Base-by-base conservation (phyloP, 1,140 invertebrate species). In the Drosophila insularis region DNA sequence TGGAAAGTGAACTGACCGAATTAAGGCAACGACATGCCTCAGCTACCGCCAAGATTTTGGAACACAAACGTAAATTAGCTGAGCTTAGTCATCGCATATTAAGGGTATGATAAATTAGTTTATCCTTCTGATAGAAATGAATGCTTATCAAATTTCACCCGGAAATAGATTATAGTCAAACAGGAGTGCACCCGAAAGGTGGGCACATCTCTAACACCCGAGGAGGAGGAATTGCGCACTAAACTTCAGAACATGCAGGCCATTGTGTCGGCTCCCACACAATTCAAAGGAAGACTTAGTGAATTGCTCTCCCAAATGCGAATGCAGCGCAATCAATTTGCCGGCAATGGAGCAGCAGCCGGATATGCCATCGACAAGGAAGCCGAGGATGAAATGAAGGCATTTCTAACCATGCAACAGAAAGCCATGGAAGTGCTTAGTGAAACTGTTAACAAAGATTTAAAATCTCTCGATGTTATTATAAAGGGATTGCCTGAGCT, bases 211-310 rank as follows among this genome's bases (percentile, higher is more conserved):
- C 93, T 99, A 11, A 95, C 96, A 81, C 96, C 96, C 0, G 97
- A 98, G 76, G 98, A 99, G 92, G 98, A 99, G 93, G 94, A 95
- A 13, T 91, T 98, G 14, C 94, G 96, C 53, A 96, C 96, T 14
- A 95, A 96, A 79, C 93, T 99, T 10, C 97, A 98, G 92, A 94
- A 95, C 55, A 94, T 98, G 91, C 95, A 97, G 60, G 94, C 95
- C 0, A 96, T 98, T 86, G 94, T 99, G 2, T 96, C 97, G 73
- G 95, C 97, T 10, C 98, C 98, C 10, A 98, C 97, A 58, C 96
- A 98, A 84, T 98, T 97, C 80, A 98, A 98, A 95, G 96, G 97
- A 40, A 95, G 97, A 72, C 94, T 99, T 31, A 98, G 97, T 90
- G 98, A 98, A 93, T 93, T 99, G 71, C 93, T 98, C 65, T 97